Evolutionary conservation across 1,140 invertebrate species (phyloP), one percentile per base, ranked within the genome.

Genomic region (Megathymus violae): DNA sequence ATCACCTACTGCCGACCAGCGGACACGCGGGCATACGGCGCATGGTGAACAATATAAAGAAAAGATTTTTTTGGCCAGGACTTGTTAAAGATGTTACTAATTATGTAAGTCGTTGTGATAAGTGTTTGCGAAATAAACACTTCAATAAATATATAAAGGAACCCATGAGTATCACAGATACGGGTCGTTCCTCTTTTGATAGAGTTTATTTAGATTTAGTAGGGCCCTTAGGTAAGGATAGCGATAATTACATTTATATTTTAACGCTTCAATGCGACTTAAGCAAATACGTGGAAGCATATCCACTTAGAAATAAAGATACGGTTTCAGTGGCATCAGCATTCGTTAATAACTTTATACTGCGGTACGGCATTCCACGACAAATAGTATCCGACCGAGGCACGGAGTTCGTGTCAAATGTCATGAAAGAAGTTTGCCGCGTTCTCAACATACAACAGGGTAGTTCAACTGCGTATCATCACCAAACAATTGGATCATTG

Each of bases 231-330:
- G 10, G 15, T 48, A 56, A 25, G 25, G 64, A 67, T 61, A n/a
- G 19, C 16, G 0, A 56, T 56, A 50, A 22, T 41, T 9, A 50
- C 27, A 0, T 1, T 10, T 67, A 67, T 62, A 67, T 67, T 19
- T 36, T 67, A 4, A 67, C 64, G n/a, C 19, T 67, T 0, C 64
- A 67, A 22, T 67, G 64, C 40, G 59, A 67, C 5, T 43, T 62
- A 34, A 67, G 43, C 44, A 67, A 61, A 9, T 67, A 50, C 15
- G 17, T 54, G 3, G 59, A 67, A 15, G 59, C 64, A 1, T 58
- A 62, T 14, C 50, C 50, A n/a, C 10, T 47, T 2, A 16, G 40
- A 13, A 61, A 48, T 15, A 50, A 40, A 0, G 41, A n/a, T n/a
- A n/a, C n/a, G n/a, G n/a, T n/a, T n/a, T n/a, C n/a, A n/a, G n/a